A percentile compares a stretch with the other conserved stretches of the same genome.
Conservation (phyloP, 2,113 vertebrate genomes). For the Chloebia gouldiae region DNA sequence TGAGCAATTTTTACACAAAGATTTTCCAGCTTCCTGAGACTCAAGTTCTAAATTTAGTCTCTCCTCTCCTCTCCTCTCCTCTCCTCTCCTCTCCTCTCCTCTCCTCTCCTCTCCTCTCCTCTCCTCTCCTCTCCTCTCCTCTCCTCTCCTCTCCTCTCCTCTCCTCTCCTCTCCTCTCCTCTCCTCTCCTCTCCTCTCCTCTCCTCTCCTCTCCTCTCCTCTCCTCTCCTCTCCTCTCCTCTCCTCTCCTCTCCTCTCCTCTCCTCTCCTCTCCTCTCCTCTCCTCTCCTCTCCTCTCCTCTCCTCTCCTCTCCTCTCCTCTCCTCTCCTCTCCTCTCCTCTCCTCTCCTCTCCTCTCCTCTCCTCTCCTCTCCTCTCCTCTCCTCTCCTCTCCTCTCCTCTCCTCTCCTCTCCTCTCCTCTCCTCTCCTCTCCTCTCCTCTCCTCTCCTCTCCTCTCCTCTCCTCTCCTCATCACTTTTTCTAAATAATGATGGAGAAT, state of each 20-base stretch:
- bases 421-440: too few species aligned
- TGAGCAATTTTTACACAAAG: not conserved
- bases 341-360: too few species aligned
- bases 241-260: not conserved
- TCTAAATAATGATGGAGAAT: not conserved
- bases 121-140: not conserved
- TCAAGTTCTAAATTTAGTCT: not conserved
- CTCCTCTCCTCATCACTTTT: not conserved
- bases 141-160: too few species aligned
- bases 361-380: too few species aligned
- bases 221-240: too few species aligned
- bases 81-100: not conserved
- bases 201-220: too few species aligned
- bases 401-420: too few species aligned
- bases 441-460: too few species aligned
- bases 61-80: not conserved
- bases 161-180: too few species aligned
- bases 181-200: too few species aligned
- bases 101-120: not conserved
- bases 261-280: not conserved
- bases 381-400: too few species aligned
- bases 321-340: too few species aligned
- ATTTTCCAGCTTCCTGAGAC: constrained; percentile 1
- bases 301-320: not conserved
- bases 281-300: not conserved